Evolutionary conservation across 2,113 vertebrate genomes (phyloP), one percentile per base, ranked within the genome.

Genomic region (Spheniscus mendiculus): DNA sequence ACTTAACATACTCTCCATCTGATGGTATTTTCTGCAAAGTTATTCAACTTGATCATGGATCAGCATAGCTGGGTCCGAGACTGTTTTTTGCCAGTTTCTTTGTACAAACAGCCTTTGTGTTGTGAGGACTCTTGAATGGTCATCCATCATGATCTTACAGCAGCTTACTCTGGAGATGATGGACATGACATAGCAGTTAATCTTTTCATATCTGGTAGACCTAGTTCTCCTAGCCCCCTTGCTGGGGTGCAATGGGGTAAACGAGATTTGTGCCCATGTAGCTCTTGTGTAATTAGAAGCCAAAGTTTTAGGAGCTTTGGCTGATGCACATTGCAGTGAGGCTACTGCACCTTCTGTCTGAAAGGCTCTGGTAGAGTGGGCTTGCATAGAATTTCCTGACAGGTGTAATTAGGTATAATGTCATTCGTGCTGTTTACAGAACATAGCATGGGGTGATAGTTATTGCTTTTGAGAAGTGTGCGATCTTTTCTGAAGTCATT

Each of bases 381-480:
- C 40, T 83, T 80, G 30, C 45, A 52, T 34, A 83, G 86, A 73
- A 70, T 90, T 92, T 93, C 72, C 58, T 92, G 93, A 69, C 59
- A 91, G 59, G 38, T 2, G 0, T 91, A 90, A 96, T 92, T 92
- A 70, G 14, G 20, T 66, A 27, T 80, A 90, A 92, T 93, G 89
- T 53, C 36, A 81, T 42, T 91, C 0, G 4, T 90, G 72, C 80
- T 89, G 80, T 96, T 96, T 95, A 89, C 65, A 87, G 72, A 96
- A 70, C 76, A n/a, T 88, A 90, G 76, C 83, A 94, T 96, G 93
- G 59, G 76, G 86, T 91, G 83, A 77, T 88, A 92, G 79, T 95
- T 96, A 93, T 26, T 97, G 89, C 93, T 73, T 95, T 90, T 83
- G 83, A 83, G 72, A 96, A 90, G 86, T 62, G 67, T 90, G 55